Evolutionary conservation across 2,888 invertebrate genomes (phyloP), one percentile per base, ranked within the genome.

Genomic region (Alloplasta piceator): DNA sequence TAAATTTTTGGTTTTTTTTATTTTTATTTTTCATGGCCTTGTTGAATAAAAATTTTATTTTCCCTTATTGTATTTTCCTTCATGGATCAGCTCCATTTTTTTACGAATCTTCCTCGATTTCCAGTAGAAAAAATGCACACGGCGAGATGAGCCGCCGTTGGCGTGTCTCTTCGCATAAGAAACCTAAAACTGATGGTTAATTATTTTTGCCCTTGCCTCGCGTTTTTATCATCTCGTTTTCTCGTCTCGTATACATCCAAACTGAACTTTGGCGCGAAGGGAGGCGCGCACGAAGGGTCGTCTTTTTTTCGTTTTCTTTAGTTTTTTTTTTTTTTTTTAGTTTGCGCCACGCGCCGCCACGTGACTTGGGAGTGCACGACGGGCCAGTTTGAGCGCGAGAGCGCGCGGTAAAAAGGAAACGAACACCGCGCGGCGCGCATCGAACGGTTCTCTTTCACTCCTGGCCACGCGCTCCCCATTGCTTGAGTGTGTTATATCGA

Each of bases 111-210:
- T 16, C 52, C 12, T 6, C 52, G 52, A 12, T 52, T 6, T 52
- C 52, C 14, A 7, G 16, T 52, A 52, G 26, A 26, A 26, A 26
- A 26, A 26, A 52, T 14, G 14, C 52, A 6, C 52, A 52, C 52
- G 14, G n/a, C 6, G 52, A 52, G 14, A 26, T 26, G 26, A 52
- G 14, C 52, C 36, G 26, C 48, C 58, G 14, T n/a, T 36, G 48
- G 46, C n/a, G 56, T 84, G 85, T 86, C 83, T 80, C 83, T 81
- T 78, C 80, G 83, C 61, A 56, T 70, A 85, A 87, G 91, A 91
- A 92, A 91, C 90, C 90, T 82, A 91, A 92, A 91, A 91, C 92
- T 90, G 91, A 92, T 90, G 89, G 91, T 91, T 92, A 92, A 92
- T 92, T 92, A 92, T 89, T 86, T 90, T 89, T 87, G 88, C 86